Evolutionary conservation across 2,888 invertebrate genomes (phyloP), one percentile per base, ranked within the genome.

Genomic region (Drosophila niveifrons): DNA sequence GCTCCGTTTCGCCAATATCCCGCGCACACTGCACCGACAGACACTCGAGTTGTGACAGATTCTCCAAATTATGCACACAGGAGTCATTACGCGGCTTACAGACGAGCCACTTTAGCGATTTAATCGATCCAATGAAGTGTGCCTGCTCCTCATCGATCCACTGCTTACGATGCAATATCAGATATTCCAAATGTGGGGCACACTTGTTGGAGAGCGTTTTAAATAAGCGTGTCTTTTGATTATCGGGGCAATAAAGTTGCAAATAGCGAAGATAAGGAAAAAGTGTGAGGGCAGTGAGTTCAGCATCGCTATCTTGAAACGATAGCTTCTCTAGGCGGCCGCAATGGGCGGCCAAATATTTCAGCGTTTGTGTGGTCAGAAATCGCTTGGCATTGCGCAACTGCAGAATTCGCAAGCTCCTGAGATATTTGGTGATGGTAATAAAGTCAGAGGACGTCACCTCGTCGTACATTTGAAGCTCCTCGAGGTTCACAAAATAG

Each of bases 81-180:
- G 55, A 48, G 63, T 83, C 81, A 46, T 86, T 75, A 0, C 78
- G 72, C 1, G 83, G 83, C 62, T 83, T 83, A 53, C 83, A 83
- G 0, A 83, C 81, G 13, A 83, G 75, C 76, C 87, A 80, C 29
- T 69, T 72, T 0, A 83, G 55, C 7, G 57, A 52, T 41, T 63
- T 72, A 4, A 83, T 73, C 6, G 64, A 63, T 10, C 81, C 74
- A 46, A 83, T 80, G 11, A 69, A 23, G 3, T 78, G 66, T 7
- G 86, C 78, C 28, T 83, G 83, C 55, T 80, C 81, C 43, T 86
- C 86, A 28, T 68, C 73, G 10, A 83, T 75, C 83, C 83, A 86
- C 11, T 80, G 86, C 48, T 78, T 86, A 2, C 86, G 78, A 9
- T 83, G 81, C n/a, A 83, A 50, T 29, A 83, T 69, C 0, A 83